Evolutionary conservation across 2,888 invertebrate species (phyloP), one percentile per base, ranked within the genome.

Genomic region (Drosophila formosana): DNA sequence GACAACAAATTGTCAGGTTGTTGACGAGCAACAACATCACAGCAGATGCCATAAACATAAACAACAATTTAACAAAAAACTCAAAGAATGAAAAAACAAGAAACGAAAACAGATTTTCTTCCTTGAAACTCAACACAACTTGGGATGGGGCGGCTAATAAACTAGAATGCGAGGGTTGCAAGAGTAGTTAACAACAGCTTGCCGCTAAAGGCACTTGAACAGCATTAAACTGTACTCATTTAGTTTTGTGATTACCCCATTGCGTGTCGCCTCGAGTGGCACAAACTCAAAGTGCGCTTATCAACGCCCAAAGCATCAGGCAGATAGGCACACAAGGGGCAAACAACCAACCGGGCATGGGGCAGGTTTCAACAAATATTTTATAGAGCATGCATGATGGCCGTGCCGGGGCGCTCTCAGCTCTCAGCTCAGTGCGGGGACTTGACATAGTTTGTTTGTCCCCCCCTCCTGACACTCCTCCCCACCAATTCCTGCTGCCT

Each of bases 1-100:
- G 77, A 67, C 66, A 74, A 75, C 80, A 88, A 86, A 88, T 87
- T 84, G 87, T 81, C 82, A 82, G 88, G 68, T 82, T 86, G 69
- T 84, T 88, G 84, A 80, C 84, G 68, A 56, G 41, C 67, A 60
- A 50, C 72, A 60, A 62, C 64, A 68, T 57, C 64, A 68, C 13
- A 58, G 45, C 68, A 69, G 60, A 45, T 60, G 70, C 50, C 65
- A 56, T 23, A 56, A 32, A 56, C 66, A 66, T 57, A 66, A 76
- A 72, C 69, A 72, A 53, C 61, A 73, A 66, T 74, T 74, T 60
- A 37, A 56, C 63, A 58, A 57, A 66, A 53, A 11, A n/a, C 56
- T 58, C 43, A 57, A 66, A 62, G 7, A 13, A 46, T 25, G 18
- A 51, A 46, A 32, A 49, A 34, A 2, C 1, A 50, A 5, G 34